Evolutionary conservation across 2,888 invertebrate genomes (phyloP).

Genomic region (Apamea anceps): DNA sequence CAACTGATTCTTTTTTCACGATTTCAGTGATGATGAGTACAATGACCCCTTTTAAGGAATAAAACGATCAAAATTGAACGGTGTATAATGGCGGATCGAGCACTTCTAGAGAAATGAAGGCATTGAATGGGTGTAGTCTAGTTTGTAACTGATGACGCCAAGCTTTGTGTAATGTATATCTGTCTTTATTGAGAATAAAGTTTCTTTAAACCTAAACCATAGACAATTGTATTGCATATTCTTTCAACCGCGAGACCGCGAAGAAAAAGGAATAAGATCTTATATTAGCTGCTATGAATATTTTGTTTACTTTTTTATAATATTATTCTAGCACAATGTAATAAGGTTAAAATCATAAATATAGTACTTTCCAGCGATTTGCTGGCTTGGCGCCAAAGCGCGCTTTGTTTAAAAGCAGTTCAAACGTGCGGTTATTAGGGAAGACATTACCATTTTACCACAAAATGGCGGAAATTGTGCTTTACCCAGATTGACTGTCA

Average conservation of each 20-base stretch:
- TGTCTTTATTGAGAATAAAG: too few species aligned
- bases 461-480: constrained; percentile 45
- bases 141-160: too few species aligned
- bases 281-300: not conserved
- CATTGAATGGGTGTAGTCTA: too few species aligned
- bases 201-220: constrained; percentile 10
- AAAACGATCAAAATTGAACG: too few species aligned
- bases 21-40: too few species aligned
- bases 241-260: constrained; percentile 4
- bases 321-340: constrained; percentile 1
- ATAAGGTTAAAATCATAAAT: constrained; percentile 27
- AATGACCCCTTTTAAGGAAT: too few species aligned
- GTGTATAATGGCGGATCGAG: too few species aligned
- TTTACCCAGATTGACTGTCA: constrained; percentile 35
- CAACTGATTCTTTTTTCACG: too few species aligned
- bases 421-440: constrained; percentile 32
- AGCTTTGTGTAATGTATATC: too few species aligned
- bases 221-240: constrained; percentile 31
- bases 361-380: constrained; percentile 11
- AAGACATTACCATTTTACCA: constrained; percentile 47
- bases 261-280: not conserved
- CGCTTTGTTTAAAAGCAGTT: constrained; percentile 35
- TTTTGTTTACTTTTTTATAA: not conserved
- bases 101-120: too few species aligned
- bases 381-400: constrained; percentile 29